Evolutionary conservation across 1,140 invertebrate genomes (phyloP).

Genomic region (Helicoverpa zea): DNA sequence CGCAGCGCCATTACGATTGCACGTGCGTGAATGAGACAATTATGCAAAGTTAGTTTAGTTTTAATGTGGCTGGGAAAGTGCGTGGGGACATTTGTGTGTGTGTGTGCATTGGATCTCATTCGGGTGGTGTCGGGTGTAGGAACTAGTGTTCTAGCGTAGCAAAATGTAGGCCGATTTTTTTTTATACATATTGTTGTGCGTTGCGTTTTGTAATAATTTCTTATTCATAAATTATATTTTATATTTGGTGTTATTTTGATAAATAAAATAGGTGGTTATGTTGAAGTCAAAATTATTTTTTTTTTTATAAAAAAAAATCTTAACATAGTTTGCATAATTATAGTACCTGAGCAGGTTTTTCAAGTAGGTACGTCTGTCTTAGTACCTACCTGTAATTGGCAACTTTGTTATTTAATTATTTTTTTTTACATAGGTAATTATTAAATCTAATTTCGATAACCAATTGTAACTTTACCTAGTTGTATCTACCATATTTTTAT

Average conservation of each 20-base stretch:
- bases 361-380: no score
- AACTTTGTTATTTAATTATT: no score
- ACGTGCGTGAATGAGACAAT: conserved; percentile 83
- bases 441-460: no score
- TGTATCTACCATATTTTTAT: no score
- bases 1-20: conserved; percentile 59
- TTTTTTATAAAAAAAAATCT: no score
- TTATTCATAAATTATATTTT: neutral
- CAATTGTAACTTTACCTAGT: no score
- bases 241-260: neutral
- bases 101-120: conserved; percentile 59
- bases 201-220: neutral
- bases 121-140: conserved; percentile 39
- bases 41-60: conserved; percentile 84
- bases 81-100: conserved; percentile 69
- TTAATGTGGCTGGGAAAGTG: conserved; percentile 74
- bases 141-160: conserved; percentile 23
- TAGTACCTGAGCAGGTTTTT: no score
- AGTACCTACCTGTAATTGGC: no score
- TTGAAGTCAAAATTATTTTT: no score
- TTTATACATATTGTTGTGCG: neutral
- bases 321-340: no score
- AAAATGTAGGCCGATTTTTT: conserved; percentile 19
- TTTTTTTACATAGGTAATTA: no score
- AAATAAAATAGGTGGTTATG: neutral